Conservation (phyloP, 2,113 vertebrate genomes). For the Neoarius graeffei region DNA sequence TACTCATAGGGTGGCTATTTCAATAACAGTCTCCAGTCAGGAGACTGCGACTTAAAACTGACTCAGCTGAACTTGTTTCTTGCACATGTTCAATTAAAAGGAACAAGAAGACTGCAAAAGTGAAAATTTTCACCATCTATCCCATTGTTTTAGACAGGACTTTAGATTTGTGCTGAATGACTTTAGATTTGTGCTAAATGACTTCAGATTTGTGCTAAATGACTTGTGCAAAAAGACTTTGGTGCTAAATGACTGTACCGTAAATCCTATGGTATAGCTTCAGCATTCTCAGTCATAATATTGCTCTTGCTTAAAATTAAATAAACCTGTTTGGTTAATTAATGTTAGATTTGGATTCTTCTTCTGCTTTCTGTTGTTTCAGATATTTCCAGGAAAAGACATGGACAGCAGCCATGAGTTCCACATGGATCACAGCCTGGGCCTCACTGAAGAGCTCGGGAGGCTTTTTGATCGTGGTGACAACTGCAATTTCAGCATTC, state of each 20-base stretch:
- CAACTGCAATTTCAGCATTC: conserved; percentile 68
- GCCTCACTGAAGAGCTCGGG: conserved; percentile 63
- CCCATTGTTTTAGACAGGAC: no score
- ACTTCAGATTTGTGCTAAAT: no score
- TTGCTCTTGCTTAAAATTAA: neutral
- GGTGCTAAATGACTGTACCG: conserved; percentile 62
- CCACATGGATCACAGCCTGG: conserved; percentile 67
- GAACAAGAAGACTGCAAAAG: no score
- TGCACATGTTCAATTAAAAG: no score
- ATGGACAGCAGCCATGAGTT: neutral
- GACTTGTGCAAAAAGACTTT: no score
- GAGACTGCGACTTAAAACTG: no score
- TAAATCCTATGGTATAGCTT: neutral
- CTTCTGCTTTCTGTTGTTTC: neutral
- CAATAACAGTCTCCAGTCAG: no score
- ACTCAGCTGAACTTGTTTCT: no score
- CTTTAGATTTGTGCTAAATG: no score
- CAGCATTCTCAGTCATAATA: neutral
- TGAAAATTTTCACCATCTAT: no score
- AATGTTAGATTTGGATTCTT: neutral
- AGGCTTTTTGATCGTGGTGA: conserved; percentile 66
- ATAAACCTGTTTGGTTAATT: neutral
- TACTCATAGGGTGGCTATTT: no score
- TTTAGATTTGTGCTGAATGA: no score
- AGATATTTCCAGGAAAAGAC: conserved; percentile 39